A percentile compares a stretch with the other conserved stretches of the same genome.
phyloP scores from a whole-genome alignment of 2,113 vertebrate species.

The Boulengeromyrus knoepffleri region DNA sequence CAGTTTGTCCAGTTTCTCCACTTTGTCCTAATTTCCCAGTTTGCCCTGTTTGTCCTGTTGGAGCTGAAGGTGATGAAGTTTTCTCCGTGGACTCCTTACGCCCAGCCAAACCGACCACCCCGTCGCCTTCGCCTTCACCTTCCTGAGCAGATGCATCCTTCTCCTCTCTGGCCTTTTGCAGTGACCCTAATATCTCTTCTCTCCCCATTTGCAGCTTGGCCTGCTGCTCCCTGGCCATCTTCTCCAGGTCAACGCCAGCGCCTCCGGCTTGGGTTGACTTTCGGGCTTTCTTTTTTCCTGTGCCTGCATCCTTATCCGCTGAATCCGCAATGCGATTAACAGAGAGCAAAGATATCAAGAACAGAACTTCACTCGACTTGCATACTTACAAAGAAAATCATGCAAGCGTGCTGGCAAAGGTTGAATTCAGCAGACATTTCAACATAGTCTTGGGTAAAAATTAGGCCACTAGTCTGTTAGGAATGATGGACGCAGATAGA shows the following conservation, averaged over 20 bases:
- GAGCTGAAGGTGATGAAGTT: neutral
- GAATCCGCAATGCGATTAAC: neutral
- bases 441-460: neutral
- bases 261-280: conserved; percentile 58
- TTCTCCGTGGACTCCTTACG: neutral
- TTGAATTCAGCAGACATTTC: neutral
- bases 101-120: conserved; percentile 13
- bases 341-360: neutral
- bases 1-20: no score
- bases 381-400: neutral
- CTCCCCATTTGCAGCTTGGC: conserved; percentile 42
- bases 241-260: conserved; percentile 30
- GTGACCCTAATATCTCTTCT: conserved; percentile 21
- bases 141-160: conserved; percentile 22
- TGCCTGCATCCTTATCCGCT: conserved; percentile 46
- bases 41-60: neutral
- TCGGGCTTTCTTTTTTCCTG: conserved; percentile 53
- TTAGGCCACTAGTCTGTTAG: neutral
- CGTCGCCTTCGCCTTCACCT: conserved; percentile 25
- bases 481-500: neutral
- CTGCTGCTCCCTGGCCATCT: conserved; percentile 51
- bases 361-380: neutral
- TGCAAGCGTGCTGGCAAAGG: neutral
- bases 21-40: neutral
- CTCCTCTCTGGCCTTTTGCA: conserved; percentile 34